Base-by-base conservation (phyloP, 2,113 vertebrate genomes). In the Australoheros scitulus region DNA sequence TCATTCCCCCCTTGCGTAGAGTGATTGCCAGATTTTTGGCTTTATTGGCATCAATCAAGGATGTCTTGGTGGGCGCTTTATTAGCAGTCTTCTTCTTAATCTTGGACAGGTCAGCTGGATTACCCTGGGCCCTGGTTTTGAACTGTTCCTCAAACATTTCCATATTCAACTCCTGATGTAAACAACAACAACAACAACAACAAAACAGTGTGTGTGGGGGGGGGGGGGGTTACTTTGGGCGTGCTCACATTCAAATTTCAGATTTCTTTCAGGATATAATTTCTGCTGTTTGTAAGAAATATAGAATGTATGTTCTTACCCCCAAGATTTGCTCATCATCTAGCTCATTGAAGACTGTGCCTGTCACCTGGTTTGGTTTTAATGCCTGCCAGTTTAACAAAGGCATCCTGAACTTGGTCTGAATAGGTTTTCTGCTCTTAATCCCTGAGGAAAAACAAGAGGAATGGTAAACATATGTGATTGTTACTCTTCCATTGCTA, bases 21-120 rank as follows among this genome's bases (percentile, higher is more conserved):
- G 98, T 98, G 92, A 99, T 99, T 80, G 98, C 97, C 90, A 99
- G 92, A 91, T 99, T 99, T 94, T 99, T 99, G 90, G 98, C 97
- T 85, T 97, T 96, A 95, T 99, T 99, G 76, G 93, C 36, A 36
- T 99, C 98, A 5, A 99, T 97, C 65, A 99, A 94, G 0, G 95
- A 96, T 2, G 96, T 96, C 90, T 98, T 98, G 92, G 56, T 96
- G 4, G 97, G 96, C 0, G 94, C 88, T 88, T 98, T 98, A 77
- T 97, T 94, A 0, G 92, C 75, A 15, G 84, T 56, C 88, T 98
- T 98, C 32, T 89, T 87, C 90, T 97, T 98, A 56, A 97, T 64
- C 22, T 91, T 90, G 2, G 89, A 88, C 82, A 97, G 56, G 64
- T 96, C 95, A 86, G 94, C 3, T 34, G 93, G 72, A 0, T 96